Conservation (phyloP, 2,113 vertebrate species). For the Petrocephalus microphthalmus region DNA sequence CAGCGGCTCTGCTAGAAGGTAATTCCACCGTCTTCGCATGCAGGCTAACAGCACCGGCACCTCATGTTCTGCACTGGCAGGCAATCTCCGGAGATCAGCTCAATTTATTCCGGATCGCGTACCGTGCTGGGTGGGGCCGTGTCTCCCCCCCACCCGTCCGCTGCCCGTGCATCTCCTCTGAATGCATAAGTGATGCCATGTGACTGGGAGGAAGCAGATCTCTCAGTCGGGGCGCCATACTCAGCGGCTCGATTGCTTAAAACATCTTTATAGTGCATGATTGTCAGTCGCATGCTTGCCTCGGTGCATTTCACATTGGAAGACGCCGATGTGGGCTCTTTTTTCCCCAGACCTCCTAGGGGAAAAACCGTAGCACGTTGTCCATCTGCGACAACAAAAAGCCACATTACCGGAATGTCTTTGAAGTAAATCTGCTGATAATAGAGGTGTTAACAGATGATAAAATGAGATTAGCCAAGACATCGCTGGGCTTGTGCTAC, state of each 20-base stretch:
- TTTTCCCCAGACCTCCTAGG: constrained; percentile 30
- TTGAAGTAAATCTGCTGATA: constrained; percentile 68
- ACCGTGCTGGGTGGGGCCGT: constrained; percentile 55
- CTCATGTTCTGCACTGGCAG: constrained; percentile 68
- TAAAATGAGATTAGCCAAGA: constrained; percentile 69
- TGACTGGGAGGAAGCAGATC: constrained; percentile 45
- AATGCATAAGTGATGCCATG: constrained; percentile 60
- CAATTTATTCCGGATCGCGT: constrained; percentile 67
- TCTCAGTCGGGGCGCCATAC: constrained; percentile 40
- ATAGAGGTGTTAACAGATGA: constrained; percentile 74
- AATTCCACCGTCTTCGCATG: constrained; percentile 55
- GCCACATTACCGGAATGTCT: constrained; percentile 65
- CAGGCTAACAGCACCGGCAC: constrained; percentile 58
- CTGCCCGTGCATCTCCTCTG: constrained; percentile 51
- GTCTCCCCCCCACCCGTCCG: constrained; percentile 53
- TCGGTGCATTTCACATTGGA: constrained; percentile 15
- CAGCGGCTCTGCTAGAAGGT: constrained; percentile 53
- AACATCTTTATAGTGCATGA: neutral
- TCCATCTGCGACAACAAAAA: constrained; percentile 51
- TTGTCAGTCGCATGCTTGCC: neutral
- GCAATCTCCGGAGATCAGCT: constrained; percentile 61
- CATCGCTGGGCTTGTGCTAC: constrained; percentile 50
- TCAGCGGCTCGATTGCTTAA: neutral
- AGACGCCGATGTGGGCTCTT: constrained; percentile 14
- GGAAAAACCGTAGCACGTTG: constrained; percentile 41